Conservation (phyloP, 1,140 invertebrate species). For the Lamellibrachia luymesi region DNA sequence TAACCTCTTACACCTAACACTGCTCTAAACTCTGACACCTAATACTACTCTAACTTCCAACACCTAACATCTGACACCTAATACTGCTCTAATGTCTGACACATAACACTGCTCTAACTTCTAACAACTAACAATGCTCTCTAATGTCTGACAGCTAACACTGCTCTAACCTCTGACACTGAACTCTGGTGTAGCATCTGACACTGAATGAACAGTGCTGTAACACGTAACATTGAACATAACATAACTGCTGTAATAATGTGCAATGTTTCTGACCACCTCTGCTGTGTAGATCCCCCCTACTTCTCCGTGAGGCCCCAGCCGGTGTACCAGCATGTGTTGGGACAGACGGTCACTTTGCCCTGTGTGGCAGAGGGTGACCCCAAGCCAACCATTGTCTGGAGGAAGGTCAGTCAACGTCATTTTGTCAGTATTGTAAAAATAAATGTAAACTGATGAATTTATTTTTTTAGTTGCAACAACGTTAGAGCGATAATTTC, state of each 20-base stretch:
- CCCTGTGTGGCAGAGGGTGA: slow-evolving; percentile 90
- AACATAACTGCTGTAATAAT: not conserved
- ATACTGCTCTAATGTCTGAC: not conserved
- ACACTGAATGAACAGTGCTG: not conserved
- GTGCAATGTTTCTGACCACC: not conserved
- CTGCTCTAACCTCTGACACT: not conserved
- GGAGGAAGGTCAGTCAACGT: slow-evolving; percentile 74
- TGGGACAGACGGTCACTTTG: slow-evolving; percentile 63
- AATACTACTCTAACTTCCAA: not conserved
- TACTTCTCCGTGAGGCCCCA: slow-evolving; percentile 55
- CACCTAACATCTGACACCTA: not conserved
- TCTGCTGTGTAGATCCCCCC: slow-evolving; percentile 55
- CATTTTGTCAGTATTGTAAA: slow-evolving; percentile 9
- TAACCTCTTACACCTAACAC: not conserved
- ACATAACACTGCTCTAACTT: not conserved
- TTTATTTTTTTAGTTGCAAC: not conserved
- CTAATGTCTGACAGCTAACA: not conserved
- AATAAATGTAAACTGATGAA: not conserved
- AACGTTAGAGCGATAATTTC: not conserved
- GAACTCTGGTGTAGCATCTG: not conserved
- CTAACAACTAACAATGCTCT: not conserved
- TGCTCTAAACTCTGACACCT: not conserved
- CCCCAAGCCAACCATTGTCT: slow-evolving; percentile 83
- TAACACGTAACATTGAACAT: not conserved
- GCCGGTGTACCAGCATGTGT: slow-evolving; percentile 48